Evolutionary conservation across 2,113 vertebrate genomes (phyloP), one percentile per base, ranked within the genome.

Genomic region (Mystacornis crossleyi): DNA sequence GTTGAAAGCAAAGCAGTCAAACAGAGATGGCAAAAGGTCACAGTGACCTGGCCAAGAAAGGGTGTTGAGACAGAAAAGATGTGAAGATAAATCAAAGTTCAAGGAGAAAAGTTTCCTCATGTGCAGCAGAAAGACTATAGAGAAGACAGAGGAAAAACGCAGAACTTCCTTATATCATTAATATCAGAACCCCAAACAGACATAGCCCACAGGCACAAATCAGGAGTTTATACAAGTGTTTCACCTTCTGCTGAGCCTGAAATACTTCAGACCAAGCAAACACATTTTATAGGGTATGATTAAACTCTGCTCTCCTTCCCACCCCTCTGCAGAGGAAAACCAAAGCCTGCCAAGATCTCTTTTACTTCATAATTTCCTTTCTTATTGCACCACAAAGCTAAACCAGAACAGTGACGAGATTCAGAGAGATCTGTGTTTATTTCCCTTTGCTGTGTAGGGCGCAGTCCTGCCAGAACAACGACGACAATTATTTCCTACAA

Each of bases 401-500:
- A 64, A 77, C 7, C 21, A 24, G 29, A 6, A 3, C 13, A 55
- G 57, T 24, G 10, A 88, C 2, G 6, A 43, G 31, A 69, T 16
- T 79, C 36, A 55, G 69, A 93, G 50, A 87, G 66, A 55, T 31
- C 15, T 0, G 0, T 66, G 61, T 84, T 93, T 61, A 74, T 81
- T 74, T 95, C 85, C 33, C 1, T 26, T 23, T 1, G 1, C 24
- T 4, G 1, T 14, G n/a, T 4, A 87, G 85, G 73, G 81, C 0
- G 0, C 77, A 86, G 69, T 25, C 67, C 81, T 57, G 67, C 38
- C 73, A 43, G 43, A 96, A 95, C 53, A 53, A 80, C 6, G 18
- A 90, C 1, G 7, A 70, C 83, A 86, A 89, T 92, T 91, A 86
- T 85, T 96, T 97, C 97, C 97, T 97, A 79, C 91, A 89, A 97